Evolutionary conservation across 35 echinoderm and acorn worm species (phyloP).

Genomic region (Heliocidaris tuberculata): DNA sequence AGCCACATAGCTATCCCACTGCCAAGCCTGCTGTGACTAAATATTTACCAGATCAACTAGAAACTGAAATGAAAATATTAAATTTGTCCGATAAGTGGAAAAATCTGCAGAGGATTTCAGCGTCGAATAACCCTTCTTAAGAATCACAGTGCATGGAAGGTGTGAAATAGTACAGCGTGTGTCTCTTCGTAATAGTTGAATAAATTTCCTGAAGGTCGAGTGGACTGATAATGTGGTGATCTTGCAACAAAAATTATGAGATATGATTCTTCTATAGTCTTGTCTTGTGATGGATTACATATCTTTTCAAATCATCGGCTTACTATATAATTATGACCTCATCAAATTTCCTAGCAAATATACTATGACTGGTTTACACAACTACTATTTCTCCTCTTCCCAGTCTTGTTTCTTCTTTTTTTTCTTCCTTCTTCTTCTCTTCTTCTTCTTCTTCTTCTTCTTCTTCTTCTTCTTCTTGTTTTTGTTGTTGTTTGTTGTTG

Average conservation of each 20-base stretch:
- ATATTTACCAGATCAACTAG: neutral
- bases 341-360: neutral
- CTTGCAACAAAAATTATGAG: too few species aligned
- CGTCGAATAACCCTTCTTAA: neutral
- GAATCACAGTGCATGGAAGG: neutral
- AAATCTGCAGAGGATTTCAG: neutral
- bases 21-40: neutral
- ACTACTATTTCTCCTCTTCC: neutral
- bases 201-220: too few species aligned
- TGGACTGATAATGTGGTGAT: too few species aligned
- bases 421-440: neutral
- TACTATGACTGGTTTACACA: too few species aligned
- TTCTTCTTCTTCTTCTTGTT: neutral
- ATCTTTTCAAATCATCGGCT: too few species aligned
- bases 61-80: neutral
- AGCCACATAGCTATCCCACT: neutral
- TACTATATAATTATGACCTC: too few species aligned
- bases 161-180: too few species aligned
- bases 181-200: too few species aligned
- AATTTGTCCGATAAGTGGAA: neutral
- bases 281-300: too few species aligned
- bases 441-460: neutral
- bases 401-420: neutral
- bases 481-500: too few species aligned
- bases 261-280: too few species aligned